phyloP scores from a whole-genome alignment of 2,888 invertebrate species.

The Platerodrilus igneus region DNA sequence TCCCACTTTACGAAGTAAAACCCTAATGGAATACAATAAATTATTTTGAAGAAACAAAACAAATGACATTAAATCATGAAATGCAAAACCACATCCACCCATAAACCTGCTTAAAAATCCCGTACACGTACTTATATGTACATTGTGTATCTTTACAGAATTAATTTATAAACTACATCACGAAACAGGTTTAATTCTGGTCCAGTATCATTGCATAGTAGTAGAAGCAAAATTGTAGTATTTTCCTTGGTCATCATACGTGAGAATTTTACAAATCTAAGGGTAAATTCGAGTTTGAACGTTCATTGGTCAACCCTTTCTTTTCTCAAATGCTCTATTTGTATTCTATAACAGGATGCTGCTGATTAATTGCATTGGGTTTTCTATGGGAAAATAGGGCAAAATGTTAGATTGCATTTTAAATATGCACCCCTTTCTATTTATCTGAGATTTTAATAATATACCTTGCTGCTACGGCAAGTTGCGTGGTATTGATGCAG shows the following conservation, averaged over 20 bases:
- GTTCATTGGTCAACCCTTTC: constrained; percentile 16
- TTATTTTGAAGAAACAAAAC: too few relatives aligned
- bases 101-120: too few relatives aligned
- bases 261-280: constrained; percentile 19
- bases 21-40: too few relatives aligned
- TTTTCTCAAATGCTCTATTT: constrained; percentile 19
- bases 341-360: constrained; percentile 18
- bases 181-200: constrained; percentile 20
- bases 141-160: constrained; percentile 17
- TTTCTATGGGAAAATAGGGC: constrained; percentile 21
- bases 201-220: constrained; percentile 18
- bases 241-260: constrained; percentile 22
- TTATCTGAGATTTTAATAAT: too few relatives aligned
- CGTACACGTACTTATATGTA: too few relatives aligned
- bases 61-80: too few relatives aligned
- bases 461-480: too few relatives aligned
- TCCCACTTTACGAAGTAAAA: too few relatives aligned
- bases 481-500: too few relatives aligned
- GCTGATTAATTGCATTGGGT: constrained; percentile 24
- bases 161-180: constrained; percentile 19
- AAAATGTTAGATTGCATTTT: constrained; percentile 8
- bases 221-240: constrained; percentile 13
- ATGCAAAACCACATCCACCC: too few relatives aligned
- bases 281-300: constrained; percentile 19
- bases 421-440: constrained; percentile 19